Conservation (phyloP, 2,888 invertebrate species). For the Troides helena region DNA sequence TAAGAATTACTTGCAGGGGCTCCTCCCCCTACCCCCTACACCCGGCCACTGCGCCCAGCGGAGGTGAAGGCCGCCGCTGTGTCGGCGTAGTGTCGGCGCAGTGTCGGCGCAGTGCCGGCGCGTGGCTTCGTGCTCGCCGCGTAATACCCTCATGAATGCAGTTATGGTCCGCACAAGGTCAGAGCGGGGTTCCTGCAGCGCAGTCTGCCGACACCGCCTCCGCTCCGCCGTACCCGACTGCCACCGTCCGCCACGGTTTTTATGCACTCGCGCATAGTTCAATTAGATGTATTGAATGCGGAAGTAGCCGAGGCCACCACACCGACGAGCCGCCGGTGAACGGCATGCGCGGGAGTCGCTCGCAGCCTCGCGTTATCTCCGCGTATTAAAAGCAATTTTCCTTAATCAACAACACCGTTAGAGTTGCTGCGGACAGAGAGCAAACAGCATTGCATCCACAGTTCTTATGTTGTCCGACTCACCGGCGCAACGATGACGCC, state of each 20-base stretch:
- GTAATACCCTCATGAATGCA: neutral
- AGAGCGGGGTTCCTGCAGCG: neutral
- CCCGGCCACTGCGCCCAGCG: neutral
- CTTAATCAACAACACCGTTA: too few relatives aligned
- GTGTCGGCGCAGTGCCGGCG: too few relatives aligned
- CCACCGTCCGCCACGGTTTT: neutral
- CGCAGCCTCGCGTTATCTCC: neutral
- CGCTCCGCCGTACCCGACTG: neutral
- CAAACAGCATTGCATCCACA: too few relatives aligned
- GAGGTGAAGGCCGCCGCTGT: neutral
- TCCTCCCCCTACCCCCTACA: neutral
- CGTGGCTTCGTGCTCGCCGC: neutral
- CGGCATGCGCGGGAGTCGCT: neutral
- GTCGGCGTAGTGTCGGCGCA: too few relatives aligned
- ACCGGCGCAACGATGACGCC: too few relatives aligned
- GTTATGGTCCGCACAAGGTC: slow-evolving; percentile 17
- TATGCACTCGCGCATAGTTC: neutral
- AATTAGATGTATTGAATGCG: slow-evolving; percentile 15
- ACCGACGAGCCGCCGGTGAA: neutral
- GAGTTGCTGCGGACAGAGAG: too few relatives aligned
- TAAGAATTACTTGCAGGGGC: too few relatives aligned
- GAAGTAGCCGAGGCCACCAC: slow-evolving; percentile 17
- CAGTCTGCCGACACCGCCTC: too few relatives aligned
- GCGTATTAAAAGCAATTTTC: too few relatives aligned
- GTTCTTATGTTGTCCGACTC: too few relatives aligned